Evolutionary conservation across 2,113 vertebrate genomes (phyloP), one percentile per base, ranked within the genome.

Genomic region (Turdus rufiventris): DNA sequence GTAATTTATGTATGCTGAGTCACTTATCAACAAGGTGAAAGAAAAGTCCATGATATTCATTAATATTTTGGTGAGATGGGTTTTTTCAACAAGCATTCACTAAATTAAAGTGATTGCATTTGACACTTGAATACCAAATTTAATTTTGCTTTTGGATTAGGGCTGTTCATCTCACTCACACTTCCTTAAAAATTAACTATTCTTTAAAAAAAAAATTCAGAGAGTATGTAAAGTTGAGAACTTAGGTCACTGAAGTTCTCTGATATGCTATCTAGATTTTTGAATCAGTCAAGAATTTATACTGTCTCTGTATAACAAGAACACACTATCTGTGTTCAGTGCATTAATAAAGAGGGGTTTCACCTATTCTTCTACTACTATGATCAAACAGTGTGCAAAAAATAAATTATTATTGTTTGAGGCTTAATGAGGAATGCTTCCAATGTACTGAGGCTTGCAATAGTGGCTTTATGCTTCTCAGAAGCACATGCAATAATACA

Each of bases 121-220:
- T 87, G 88, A 92, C 17, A 88, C 65, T 33, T 71, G 77, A 93
- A 83, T 63, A 78, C 16, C 9, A 88, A 86, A 85, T 89, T 92
- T 94, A 90, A 94, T 94, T 91, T 94, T 91, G 21, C 19, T 81
- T 89, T 89, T 72, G 60, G 17, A 70, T 88, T 88, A 83, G 3
- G 7, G 38, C 56, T 73, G 50, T 71, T 91, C 25, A 53, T 61
- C 23, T 94, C 74, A 70, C 33, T 72, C 34, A 73, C 23, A 61
- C 61, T 16, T 78, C 42, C 42, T 72, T 57, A 77, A 89, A 10
- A 71, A 81, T 67, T 18, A 71, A 34, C 11, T 12, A 16, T 0
- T 15, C 18, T 14, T 53, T 16, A 31, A 9, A 42, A 62, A 76
- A 76, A 25, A 11, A 38, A 20, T 5, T 16, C 26, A 51, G 50